Evolutionary conservation across 1,140 invertebrate genomes (phyloP).

Genomic region (Caerostris extrusa): DNA sequence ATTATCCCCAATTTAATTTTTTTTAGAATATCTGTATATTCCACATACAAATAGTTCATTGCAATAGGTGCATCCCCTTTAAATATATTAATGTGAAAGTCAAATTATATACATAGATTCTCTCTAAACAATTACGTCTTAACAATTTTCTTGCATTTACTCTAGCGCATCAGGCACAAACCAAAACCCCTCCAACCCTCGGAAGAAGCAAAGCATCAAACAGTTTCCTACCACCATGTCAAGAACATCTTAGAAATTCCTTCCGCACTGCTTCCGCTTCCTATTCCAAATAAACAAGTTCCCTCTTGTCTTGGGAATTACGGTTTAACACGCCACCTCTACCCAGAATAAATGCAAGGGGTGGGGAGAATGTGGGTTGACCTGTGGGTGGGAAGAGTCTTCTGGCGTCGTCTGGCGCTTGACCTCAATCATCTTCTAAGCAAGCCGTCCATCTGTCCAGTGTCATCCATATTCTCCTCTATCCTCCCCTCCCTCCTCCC

Average conservation of each 20-base stretch:
- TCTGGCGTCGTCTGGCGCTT: slow-evolving; percentile 1
- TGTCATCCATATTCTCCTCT: background rate
- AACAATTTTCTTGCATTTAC: background rate
- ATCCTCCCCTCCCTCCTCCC: too few species aligned
- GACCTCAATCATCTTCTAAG: slow-evolving; percentile 12
- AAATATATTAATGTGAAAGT: background rate
- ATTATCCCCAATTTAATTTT: too few species aligned
- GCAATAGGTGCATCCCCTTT: background rate
- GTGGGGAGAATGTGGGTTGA: too few species aligned
- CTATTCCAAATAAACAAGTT: slow-evolving; percentile 16
- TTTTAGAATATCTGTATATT: too few species aligned
- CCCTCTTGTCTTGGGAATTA: slow-evolving; percentile 4
- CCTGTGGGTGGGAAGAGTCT: background rate
- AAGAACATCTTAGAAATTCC: slow-evolving; percentile 7
- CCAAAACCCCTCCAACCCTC: background rate
- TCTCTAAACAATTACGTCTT: background rate
- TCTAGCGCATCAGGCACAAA: background rate
- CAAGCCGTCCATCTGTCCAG: background rate
- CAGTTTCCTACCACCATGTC: background rate
- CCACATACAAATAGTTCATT: too few species aligned
- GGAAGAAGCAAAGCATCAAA: background rate
- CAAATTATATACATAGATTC: background rate
- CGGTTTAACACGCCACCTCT: background rate
- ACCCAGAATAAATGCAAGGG: background rate
- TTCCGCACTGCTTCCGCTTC: background rate